Evolutionary conservation across 2,888 invertebrate species (phyloP).

Genomic region (Gonocerus acuteangulatus): DNA sequence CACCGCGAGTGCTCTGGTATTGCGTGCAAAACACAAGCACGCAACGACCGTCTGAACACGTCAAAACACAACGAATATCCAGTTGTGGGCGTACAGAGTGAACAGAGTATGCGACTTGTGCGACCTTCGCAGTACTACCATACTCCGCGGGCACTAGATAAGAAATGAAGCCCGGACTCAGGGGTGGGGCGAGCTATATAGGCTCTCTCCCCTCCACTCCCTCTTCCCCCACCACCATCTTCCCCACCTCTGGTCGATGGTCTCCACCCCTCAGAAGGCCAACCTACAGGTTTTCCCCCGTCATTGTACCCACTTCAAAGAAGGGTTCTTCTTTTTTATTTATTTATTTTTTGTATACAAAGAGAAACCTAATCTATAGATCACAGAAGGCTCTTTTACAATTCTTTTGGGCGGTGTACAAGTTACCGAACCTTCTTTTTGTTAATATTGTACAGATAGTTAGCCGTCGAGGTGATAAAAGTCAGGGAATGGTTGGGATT

Average conservation of each 20-base stretch:
- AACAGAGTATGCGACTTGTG: slow-evolving; percentile 38
- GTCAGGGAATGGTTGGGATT: too few species aligned
- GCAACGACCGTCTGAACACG: slow-evolving; percentile 30
- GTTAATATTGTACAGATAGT: too few species aligned
- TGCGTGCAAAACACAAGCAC: slow-evolving; percentile 19
- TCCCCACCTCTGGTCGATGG: neutral
- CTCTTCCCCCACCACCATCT: slow-evolving; percentile 3
- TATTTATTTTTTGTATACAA: too few species aligned
- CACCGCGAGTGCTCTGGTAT: slow-evolving; percentile 12
- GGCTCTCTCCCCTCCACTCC: slow-evolving; percentile 1
- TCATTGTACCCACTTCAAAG: too few species aligned
- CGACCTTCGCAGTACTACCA: slow-evolving; percentile 38
- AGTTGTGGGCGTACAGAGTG: slow-evolving; percentile 38
- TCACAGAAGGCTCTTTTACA: too few species aligned
- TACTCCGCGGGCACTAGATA: slow-evolving; percentile 29
- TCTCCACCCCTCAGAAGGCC: neutral
- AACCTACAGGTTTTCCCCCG: neutral
- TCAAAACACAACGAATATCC: slow-evolving; percentile 38
- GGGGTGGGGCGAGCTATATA: slow-evolving; percentile 16
- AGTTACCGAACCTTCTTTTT: too few species aligned
- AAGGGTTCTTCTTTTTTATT: too few species aligned
- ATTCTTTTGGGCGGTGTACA: too few species aligned
- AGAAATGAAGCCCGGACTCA: slow-evolving; percentile 24
- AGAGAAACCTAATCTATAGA: too few species aligned
- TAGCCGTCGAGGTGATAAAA: too few species aligned